phyloP scores from a whole-genome alignment of 2,888 invertebrate genomes.

The Drosophila kanekoi region DNA sequence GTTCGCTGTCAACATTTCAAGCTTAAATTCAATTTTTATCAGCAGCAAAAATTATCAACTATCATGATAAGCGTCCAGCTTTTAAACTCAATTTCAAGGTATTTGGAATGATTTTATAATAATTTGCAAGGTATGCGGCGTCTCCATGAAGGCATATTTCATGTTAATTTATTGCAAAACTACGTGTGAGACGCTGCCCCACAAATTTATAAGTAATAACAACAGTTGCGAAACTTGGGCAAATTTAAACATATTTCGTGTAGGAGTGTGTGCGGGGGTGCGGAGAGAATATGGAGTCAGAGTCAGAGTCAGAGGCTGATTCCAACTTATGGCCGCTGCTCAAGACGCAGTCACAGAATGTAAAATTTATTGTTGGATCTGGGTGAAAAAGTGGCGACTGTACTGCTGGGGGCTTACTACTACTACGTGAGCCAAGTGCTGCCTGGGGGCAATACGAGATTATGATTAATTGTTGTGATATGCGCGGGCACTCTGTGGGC shows the following conservation, averaged over 20 bases:
- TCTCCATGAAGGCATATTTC: slow-evolving; percentile 64
- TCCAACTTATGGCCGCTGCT: slow-evolving; percentile 70
- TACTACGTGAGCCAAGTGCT: slow-evolving; percentile 64
- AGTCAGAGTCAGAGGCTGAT: slow-evolving; percentile 49
- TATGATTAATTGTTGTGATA: slow-evolving; percentile 72
- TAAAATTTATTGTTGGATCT: slow-evolving; percentile 73
- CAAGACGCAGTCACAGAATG: slow-evolving; percentile 65
- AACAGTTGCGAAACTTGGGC: slow-evolving; percentile 56
- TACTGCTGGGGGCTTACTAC: slow-evolving; percentile 24
- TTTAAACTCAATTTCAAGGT: too few relatives aligned
- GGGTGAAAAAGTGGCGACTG: slow-evolving; percentile 63
- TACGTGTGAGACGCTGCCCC: slow-evolving; percentile 57
- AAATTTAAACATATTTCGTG: slow-evolving; percentile 70
- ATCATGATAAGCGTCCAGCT: too few relatives aligned
- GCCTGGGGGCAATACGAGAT: slow-evolving; percentile 68
- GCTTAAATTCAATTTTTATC: too few relatives aligned
- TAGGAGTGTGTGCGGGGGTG: neutral
- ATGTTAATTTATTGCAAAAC: slow-evolving; percentile 66
- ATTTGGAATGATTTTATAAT: slow-evolving; percentile 3
- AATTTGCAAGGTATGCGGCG: slow-evolving; percentile 10
- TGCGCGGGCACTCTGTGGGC: slow-evolving; percentile 45
- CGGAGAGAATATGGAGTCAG: neutral
- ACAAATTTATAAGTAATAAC: slow-evolving; percentile 61
- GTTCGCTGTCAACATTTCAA: too few relatives aligned
- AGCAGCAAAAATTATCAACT: too few relatives aligned